Base-by-base conservation (phyloP, 2,888 invertebrate genomes). In the Drosophila anomalata region DNA sequence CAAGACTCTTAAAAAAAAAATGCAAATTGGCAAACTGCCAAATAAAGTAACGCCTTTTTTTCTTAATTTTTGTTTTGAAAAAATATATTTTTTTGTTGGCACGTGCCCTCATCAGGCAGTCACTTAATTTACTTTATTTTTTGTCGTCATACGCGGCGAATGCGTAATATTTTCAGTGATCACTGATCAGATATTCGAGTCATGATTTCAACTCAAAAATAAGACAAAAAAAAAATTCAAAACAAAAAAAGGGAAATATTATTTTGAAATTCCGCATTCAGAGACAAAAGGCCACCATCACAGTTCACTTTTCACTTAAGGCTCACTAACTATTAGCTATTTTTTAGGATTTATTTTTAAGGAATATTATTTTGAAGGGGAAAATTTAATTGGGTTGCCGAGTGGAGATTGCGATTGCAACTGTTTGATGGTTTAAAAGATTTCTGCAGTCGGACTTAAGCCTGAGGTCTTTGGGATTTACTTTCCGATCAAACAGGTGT, bases 81-180 rank as follows among this genome's bases (percentile, higher is more conserved):
- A 24, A 24, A 22, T 22, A 22, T 22, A 22, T 22, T 22, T 22
- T 42, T 63, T 50, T 42, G 56, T 44, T 51, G 67, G 67, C 67
- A 57, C 51, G 57, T 67, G 57, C 67, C 57, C 24, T 33, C 57
- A 24, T 17, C n/a, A 42, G 41, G 41, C 57, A 51, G 12, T 60
- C 58, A 17, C 7, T 29, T 20, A 44, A 22, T 44, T 44, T 44
- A 6, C n/a, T 36, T 36, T 7, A n/a, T n/a, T 22, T 20, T 44
- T 11, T 70, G 62, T 61, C 62, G 69, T 59, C 68, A 54, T 44
- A 44, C 22, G 54, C 44, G 24, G 54, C 69, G 69, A 50, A 69
- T 69, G 50, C 69, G 69, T 51, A 70, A 69, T 61, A 20, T 53
- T 17, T 17, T 4, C 24, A n/a, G n/a, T 20, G 8, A 50, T 4